Conservation (phyloP, 2,113 vertebrate species). For the Callipepla californica region DNA sequence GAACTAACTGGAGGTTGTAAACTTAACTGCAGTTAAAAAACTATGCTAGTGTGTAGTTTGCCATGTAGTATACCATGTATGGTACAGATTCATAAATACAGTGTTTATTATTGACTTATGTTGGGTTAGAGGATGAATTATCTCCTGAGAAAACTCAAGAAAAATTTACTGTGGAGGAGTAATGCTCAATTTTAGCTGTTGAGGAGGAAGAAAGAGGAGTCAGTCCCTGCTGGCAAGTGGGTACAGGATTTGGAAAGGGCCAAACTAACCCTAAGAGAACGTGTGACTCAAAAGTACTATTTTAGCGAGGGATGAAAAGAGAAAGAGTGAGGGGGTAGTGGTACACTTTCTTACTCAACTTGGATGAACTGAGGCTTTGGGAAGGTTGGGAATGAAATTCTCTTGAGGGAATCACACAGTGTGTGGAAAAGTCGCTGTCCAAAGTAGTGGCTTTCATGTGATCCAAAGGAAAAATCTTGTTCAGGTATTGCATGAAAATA, state of each 20-base stretch:
- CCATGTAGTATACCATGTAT: not conserved
- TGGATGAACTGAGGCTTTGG: not conserved
- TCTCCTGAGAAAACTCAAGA: not conserved
- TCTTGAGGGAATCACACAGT: not conserved
- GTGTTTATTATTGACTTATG: slow-evolving; percentile 18
- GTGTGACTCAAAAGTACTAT: not conserved
- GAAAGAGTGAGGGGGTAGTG: not conserved
- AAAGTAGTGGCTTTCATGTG: not conserved
- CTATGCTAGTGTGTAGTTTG: not conserved
- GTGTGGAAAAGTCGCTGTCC: not conserved
- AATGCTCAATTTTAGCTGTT: not conserved
- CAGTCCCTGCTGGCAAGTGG: no score
- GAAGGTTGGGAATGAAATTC: not conserved
- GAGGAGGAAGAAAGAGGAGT: not conserved
- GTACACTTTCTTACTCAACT: not conserved
- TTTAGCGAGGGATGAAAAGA: not conserved
- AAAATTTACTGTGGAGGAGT: rapidly evolving
- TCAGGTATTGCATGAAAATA: not conserved
- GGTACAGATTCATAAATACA: not conserved
- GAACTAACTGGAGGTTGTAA: slow-evolving; percentile 25
- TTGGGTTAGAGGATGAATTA: not conserved
- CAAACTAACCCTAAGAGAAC: not conserved
- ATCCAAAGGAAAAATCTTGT: not conserved
- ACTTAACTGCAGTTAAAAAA: slow-evolving; percentile 7
- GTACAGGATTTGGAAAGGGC: not conserved